Evolutionary conservation across 2,113 vertebrate genomes (phyloP), one percentile per base, ranked within the genome.

Genomic region (Agapornis roseicollis): DNA sequence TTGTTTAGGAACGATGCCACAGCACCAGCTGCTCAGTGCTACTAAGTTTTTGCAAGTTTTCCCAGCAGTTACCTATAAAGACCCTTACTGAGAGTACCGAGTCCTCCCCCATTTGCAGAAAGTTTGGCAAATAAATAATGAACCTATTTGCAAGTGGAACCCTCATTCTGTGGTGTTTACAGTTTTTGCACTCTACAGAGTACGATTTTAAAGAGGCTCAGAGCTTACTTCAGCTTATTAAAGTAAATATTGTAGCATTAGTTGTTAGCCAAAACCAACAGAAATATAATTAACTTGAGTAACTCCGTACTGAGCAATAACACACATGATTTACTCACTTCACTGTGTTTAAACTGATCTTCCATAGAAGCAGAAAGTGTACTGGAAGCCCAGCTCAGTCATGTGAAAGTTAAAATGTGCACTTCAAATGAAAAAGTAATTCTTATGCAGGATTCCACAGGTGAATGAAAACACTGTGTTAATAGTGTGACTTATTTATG

Each of bases 221-320:
- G 77, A 1, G n/a, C 65, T 87, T 81, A 35, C 44, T 93, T 47
- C 77, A 66, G 83, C 35, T 95, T 96, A 93, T 96, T 89, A 95
- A 94, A 93, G 91, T 82, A 96, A 96, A 96, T 87, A 96, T 13
- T 66, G 83, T 15, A 79, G 49, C 82, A 39, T 71, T 69, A 86
- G 93, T 56, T 94, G 76, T 74, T 85, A 89, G 96, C 96, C 94
- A 96, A 96, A 86, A 92, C 0, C 80, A 97, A 95, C 88, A 96
- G 66, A 44, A 61, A 70, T 82, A 80, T 87, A 96, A 96, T 96
- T 94, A 94, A 92, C 64, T 92, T 6, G 73, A 95, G 83, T 79
- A 83, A 78, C 65, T 94, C 86, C 0, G 12, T 58, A 42, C 53
- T 72, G 88, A 92, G 86, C 46, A 93, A 61, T 35, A 42, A 33